Evolutionary conservation across 2,888 invertebrate species (phyloP).

Genomic region (Tridacna crocea): DNA sequence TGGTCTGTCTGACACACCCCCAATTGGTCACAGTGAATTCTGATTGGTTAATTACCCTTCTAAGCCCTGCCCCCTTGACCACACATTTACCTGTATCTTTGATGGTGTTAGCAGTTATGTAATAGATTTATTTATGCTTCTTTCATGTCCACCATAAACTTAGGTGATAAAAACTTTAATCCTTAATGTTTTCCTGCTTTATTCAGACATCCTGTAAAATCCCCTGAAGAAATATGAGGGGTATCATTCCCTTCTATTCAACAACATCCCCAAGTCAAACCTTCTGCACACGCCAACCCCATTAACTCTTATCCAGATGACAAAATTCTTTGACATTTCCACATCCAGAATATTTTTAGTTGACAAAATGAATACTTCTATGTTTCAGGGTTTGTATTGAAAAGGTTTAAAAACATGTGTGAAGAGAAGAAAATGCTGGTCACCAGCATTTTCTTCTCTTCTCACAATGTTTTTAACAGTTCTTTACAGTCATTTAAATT

Average conservation of each 20-base stretch:
- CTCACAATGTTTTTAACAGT: too few species aligned
- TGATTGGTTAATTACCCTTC: slow-evolving; percentile 42
- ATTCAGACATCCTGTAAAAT: slow-evolving; percentile 13
- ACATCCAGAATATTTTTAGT: too few species aligned
- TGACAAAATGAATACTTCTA: too few species aligned
- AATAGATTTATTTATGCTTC: slow-evolving; percentile 28
- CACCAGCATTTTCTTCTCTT: too few species aligned
- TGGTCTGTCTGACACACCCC: slow-evolving; percentile 40
- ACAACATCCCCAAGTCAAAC: slow-evolving; percentile 6
- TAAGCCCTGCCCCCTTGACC: slow-evolving; percentile 31
- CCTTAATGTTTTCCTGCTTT: slow-evolving; percentile 34
- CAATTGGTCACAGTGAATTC: slow-evolving; percentile 26
- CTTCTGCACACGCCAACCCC: slow-evolving; percentile 18
- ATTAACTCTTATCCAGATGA: neutral
- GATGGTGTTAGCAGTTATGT: slow-evolving; percentile 28
- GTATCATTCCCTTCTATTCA: slow-evolving; percentile 22
- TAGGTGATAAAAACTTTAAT: slow-evolving; percentile 35
- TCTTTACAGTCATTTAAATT: too few species aligned
- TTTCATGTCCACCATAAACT: slow-evolving; percentile 33
- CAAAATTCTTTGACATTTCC: too few species aligned
- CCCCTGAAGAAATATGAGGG: slow-evolving; percentile 1
- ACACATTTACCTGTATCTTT: slow-evolving; percentile 35
- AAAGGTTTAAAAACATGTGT: too few species aligned
- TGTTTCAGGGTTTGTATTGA: too few species aligned
- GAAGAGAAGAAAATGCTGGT: too few species aligned